phyloP scores from a whole-genome alignment of 2,888 invertebrate species.

The Sacculina carcini region DNA sequence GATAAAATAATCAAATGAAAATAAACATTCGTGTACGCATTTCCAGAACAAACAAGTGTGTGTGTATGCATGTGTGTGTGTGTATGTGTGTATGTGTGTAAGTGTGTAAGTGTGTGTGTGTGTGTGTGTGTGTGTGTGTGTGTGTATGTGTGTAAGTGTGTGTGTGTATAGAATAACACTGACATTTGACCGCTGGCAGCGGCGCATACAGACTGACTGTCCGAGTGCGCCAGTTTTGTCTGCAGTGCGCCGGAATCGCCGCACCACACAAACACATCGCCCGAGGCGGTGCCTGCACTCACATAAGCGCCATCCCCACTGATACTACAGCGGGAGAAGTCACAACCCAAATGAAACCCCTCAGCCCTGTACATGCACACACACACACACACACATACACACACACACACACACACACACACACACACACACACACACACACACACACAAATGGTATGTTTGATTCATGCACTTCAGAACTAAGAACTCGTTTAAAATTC shows the following conservation, averaged over 20 bases:
- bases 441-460: too few species aligned
- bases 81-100: background rate
- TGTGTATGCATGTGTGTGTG: background rate
- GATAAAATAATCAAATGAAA: too few species aligned
- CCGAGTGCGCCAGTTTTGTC: conserved; percentile 29
- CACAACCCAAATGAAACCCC: conserved; percentile 79
- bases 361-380: too few species aligned
- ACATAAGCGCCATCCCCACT: conserved; percentile 70
- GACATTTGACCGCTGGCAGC: background rate
- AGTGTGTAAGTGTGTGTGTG: background rate
- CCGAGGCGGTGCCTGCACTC: conserved; percentile 75
- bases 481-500: too few species aligned
- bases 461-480: too few species aligned
- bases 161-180: background rate
- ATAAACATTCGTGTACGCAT: too few species aligned
- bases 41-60: too few species aligned
- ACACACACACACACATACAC: too few species aligned
- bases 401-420: too few species aligned
- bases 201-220: background rate
- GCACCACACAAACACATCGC: conserved; percentile 77
- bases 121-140: background rate
- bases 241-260: conserved; percentile 45
- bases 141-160: background rate
- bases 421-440: too few species aligned
- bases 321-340: conserved; percentile 75